Base-by-base conservation (phyloP, 2,797 vertebrate genomes). In the Pampus argenteus region DNA sequence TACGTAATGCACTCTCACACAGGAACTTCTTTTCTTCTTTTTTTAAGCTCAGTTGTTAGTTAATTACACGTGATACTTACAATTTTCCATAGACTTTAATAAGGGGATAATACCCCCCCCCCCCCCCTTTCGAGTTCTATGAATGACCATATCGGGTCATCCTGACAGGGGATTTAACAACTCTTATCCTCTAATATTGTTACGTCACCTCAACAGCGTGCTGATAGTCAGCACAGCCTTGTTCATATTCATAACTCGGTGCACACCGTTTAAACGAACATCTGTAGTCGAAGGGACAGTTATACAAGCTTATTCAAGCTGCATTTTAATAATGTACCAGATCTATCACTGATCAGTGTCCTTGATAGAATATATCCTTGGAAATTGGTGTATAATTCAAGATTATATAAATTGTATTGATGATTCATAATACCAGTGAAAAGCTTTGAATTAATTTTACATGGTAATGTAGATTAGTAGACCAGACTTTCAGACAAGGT, bases 111-210 rank as follows among this genome's bases (percentile, higher is more conserved):
- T 74, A 79, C 78, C 74, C 67, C 45, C 68, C 69, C 29, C 15
- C 38, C 38, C 38, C 38, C 5, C 2, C 40, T 36, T 36, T 36
- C 34, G 11, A 3, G 10, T 11, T 36, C 5, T 36, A 9, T 74
- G 58, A 78, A 62, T 64, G 58, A 68, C 60, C 48, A 61, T 58
- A 60, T 61, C 71, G 69, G 76, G 64, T 81, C 73, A 74, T 70
- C 67, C 58, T 64, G 54, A 68, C 63, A 15, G 20, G 15, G 47
- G 69, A 76, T 78, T 83, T 71, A 77, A 40, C 58, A 14, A 18
- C 47, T 45, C 38, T 76, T 73, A 77, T 66, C 66, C 75, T 59
- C 64, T 88, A 63, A 76, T 84, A 36, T 81, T 71, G 70, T 89
- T 85, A 68, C 60, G 15, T 86, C 77, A 81, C 40, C 78, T 73